A percentile compares a stretch with the other conserved stretches of the same genome.
phyloP scores from a whole-genome alignment of 2,888 invertebrate genomes.

The Aporophyla lueneburgensis region DNA sequence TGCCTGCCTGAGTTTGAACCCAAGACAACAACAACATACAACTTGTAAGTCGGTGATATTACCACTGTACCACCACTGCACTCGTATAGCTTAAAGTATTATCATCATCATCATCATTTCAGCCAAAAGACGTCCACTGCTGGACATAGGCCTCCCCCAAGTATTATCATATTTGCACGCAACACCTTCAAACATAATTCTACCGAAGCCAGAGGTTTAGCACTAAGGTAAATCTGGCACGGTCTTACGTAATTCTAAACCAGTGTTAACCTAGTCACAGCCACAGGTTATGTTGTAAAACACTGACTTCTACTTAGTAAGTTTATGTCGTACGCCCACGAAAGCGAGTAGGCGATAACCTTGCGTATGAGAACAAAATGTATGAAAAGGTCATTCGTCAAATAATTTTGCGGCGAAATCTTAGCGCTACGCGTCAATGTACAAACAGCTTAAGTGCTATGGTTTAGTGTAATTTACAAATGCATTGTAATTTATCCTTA shows the following conservation, averaged over 20 bases:
- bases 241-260: slow-evolving; percentile 30
- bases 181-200: slow-evolving; percentile 7
- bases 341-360: no score
- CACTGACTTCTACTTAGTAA: slow-evolving; percentile 28
- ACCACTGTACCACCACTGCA: no score
- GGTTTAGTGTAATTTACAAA: slow-evolving; percentile 15
- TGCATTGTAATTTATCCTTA: slow-evolving; percentile 31
- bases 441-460: neutral
- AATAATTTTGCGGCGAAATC: neutral
- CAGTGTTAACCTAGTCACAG: slow-evolving; percentile 42
- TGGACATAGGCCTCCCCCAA: no score
- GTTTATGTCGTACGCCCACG: slow-evolving; percentile 18
- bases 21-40: no score
- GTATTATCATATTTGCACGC: slow-evolving; percentile 24
- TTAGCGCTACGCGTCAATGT: neutral
- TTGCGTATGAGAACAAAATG: neutral
- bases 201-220: slow-evolving; percentile 19
- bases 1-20: no score
- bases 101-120: no score
- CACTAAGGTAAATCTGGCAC: slow-evolving; percentile 39
- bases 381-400: neutral
- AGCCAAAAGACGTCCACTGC: no score
- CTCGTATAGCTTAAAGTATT: no score
- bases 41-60: no score
- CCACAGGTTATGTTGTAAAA: slow-evolving; percentile 47